phyloP scores from a whole-genome alignment of 2,113 vertebrate species.

The rabbit (Oryctolagus cuniculus) region DNA sequence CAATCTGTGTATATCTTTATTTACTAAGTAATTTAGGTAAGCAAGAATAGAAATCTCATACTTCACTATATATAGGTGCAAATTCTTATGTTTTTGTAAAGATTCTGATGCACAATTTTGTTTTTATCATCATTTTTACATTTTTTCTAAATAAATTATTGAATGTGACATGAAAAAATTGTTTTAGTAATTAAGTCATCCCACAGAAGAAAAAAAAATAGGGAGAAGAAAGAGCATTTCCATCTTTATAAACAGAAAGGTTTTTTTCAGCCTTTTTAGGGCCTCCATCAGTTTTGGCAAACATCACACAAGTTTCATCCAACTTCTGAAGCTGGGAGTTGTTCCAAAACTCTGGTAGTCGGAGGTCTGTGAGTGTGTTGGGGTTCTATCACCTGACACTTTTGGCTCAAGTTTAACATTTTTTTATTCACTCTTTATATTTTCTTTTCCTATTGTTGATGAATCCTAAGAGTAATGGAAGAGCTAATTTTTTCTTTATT shows the following conservation, averaged over 20 bases:
- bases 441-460: constrained; percentile 79
- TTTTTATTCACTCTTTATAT: constrained; percentile 79
- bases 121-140: not conserved
- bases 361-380: constrained; percentile 84
- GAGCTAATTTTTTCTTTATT: constrained; percentile 63
- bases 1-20: not conserved
- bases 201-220: not conserved
- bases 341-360: constrained; percentile 84
- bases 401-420: constrained; percentile 82
- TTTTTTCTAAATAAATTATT: not conserved
- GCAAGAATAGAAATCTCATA: not conserved
- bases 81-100: not conserved
- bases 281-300: constrained; percentile 86
- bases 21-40: not conserved
- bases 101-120: not conserved
- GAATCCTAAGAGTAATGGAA: constrained; percentile 52
- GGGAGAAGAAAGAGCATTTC: constrained; percentile 62
- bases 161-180: not conserved
- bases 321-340: constrained; percentile 87
- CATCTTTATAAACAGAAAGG: constrained; percentile 58
- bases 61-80: not conserved
- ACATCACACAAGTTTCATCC: constrained; percentile 81
- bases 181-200: not conserved
- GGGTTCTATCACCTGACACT: constrained; percentile 86
- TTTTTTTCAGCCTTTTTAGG: constrained; percentile 76